phyloP scores from a whole-genome alignment of 2,113 vertebrate genomes.

The Monopterus albus region DNA sequence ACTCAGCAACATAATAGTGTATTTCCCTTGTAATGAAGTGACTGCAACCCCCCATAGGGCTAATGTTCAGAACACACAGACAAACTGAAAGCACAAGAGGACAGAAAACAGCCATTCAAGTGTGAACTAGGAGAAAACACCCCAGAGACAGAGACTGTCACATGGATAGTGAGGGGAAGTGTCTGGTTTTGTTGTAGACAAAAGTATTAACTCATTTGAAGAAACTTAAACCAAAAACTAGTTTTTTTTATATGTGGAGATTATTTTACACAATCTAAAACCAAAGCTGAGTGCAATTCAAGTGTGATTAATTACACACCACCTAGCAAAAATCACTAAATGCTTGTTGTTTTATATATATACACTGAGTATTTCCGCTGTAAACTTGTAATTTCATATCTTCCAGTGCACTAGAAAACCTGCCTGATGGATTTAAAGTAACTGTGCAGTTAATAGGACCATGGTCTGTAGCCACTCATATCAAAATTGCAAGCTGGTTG shows the following conservation, averaged over 20 bases:
- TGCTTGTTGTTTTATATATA: neutral
- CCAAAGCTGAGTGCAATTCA: neutral
- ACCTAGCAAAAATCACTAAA: neutral
- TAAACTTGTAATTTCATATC: neutral
- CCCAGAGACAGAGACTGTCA: slow-evolving; percentile 34
- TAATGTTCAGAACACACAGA: slow-evolving; percentile 46
- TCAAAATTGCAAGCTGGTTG: slow-evolving; percentile 2
- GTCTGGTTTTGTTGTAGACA: slow-evolving; percentile 11
- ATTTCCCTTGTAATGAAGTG: slow-evolving; percentile 63
- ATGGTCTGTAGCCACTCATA: neutral
- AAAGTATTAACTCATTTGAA: slow-evolving; percentile 19
- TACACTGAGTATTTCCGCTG: neutral
- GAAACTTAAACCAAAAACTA: slow-evolving; percentile 12
- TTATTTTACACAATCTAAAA: neutral
- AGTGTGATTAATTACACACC: neutral
- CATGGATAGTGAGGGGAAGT: slow-evolving; percentile 23
- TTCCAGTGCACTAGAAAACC: neutral
- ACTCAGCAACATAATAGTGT: slow-evolving; percentile 53
- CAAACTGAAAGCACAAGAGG: slow-evolving; percentile 38
- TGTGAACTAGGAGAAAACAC: slow-evolving; percentile 44
- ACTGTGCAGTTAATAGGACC: neutral
- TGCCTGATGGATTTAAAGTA: slow-evolving; percentile 13
- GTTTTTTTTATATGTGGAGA: neutral
- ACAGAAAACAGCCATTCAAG: slow-evolving; percentile 44
- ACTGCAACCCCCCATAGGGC: slow-evolving; percentile 39